Evolutionary conservation across 2,113 vertebrate species (phyloP).

Genomic region (Terrapene triunguis): DNA sequence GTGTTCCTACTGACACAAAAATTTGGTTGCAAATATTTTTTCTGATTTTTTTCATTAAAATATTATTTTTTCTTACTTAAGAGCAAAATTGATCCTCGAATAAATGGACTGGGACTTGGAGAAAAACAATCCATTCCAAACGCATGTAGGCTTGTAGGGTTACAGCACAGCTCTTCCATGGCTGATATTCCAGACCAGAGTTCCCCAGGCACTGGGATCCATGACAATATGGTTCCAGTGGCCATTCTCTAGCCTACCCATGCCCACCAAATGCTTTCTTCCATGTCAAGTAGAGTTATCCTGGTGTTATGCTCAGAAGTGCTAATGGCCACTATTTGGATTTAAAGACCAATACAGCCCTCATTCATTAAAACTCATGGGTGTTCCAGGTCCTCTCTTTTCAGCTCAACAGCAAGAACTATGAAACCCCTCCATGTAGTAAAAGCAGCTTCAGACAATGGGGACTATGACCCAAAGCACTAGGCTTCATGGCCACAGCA

Average conservation of each 20-base stretch:
- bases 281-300: not conserved
- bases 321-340: not conserved
- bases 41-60: not conserved
- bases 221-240: not conserved
- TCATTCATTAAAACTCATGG: not conserved
- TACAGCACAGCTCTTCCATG: fast-evolving
- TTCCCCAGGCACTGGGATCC: not conserved
- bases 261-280: not conserved
- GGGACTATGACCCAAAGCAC: not conserved
- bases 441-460: not conserved
- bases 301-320: fast-evolving
- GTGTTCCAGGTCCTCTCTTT: not conserved
- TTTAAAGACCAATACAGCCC: not conserved
- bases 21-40: not conserved
- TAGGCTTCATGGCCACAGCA: not conserved
- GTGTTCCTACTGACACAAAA: not conserved
- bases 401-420: not conserved
- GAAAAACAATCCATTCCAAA: not conserved
- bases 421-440: not conserved
- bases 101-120: not conserved
- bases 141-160: not conserved
- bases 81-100: not conserved
- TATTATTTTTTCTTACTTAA: not conserved
- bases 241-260: fast-evolving
- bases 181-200: not conserved